Percentiles rank a stretch among this genome's conserved stretches.
phyloP scores from a whole-genome alignment of 2,888 invertebrate genomes.

The Clepsis dumicolana region DNA sequence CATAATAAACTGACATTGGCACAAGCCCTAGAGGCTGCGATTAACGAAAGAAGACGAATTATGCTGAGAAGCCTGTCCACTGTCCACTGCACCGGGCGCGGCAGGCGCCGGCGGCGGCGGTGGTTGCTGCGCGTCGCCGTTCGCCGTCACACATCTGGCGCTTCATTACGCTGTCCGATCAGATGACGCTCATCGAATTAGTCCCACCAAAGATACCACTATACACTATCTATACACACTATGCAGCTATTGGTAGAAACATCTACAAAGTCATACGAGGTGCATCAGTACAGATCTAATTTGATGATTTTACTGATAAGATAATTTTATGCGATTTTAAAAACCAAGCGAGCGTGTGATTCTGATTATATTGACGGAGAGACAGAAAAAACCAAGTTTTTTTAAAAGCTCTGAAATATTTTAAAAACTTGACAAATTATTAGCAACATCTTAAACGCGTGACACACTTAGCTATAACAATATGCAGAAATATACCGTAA shows the following conservation, averaged over 20 bases:
- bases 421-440: not conserved
- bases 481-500: no score
- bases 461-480: no score
- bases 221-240: slow-evolving; percentile 40
- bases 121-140: not conserved
- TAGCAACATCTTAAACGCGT: slow-evolving; percentile 15
- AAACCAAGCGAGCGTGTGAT: slow-evolving; percentile 33
- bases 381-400: not conserved
- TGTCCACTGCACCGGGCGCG: slow-evolving; percentile 4
- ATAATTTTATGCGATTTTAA: slow-evolving; percentile 18
- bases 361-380: slow-evolving; percentile 6
- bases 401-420: not conserved
- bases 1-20: no score
- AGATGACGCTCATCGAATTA: slow-evolving; percentile 43
- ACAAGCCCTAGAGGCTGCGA: no score
- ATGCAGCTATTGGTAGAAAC: slow-evolving; percentile 31
- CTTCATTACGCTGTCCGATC: slow-evolving; percentile 42
- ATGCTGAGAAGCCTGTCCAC: slow-evolving; percentile 13
- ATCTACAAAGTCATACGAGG: slow-evolving; percentile 35
- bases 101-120: not conserved
- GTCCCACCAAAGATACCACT: slow-evolving; percentile 23
- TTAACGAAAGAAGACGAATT: no score
- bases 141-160: slow-evolving; percentile 44
- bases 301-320: slow-evolving; percentile 14
- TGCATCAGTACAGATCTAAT: slow-evolving; percentile 32